Base-by-base conservation (phyloP, 2,113 vertebrate genomes). In the Haemorhous mexicanus region DNA sequence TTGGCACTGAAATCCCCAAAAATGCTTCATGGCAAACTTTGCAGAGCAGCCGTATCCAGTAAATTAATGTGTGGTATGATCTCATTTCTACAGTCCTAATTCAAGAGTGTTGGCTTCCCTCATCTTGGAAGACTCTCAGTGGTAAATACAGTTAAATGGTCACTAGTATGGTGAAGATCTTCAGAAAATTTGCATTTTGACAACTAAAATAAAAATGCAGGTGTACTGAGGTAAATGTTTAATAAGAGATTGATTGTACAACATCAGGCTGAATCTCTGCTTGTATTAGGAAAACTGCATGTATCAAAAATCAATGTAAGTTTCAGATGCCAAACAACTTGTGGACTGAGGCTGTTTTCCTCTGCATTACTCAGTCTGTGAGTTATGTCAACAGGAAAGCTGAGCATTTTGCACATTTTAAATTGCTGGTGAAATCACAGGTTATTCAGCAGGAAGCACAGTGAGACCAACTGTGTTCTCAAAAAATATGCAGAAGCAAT, bases 321-420 rank as follows among this genome's bases (percentile, higher is more conserved):
- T 78, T 86, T 90, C 47, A 41, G 73, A 61, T 17, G 44, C 90
- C 90, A 96, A 70, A 81, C 82, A 94, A 84, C 39, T 90, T 89
- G 90, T 49, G 88, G 64, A 81, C 81, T 70, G 74, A 80, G 79
- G 52, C 83, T 3, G 10, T 92, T 95, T 94, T 88, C 61, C 59
- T 87, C 72, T 72, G 68, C 1, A 0, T 93, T 95, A 95, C 64
- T 87, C 76, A 94, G 68, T 33, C 90, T 61, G 35, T 74, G 88
- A 96, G 61, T 92, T 96, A 96, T 92, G 93, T 84, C 79, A 94
- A 78, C 76, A 95, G 85, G 55, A 96, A 88, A 96, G 85, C 87
- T 68, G 88, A 93, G 44, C 10, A 4, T 94, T 95, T 96, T 90
- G 91, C 83, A 95, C 88, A 61, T 93, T 94, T 91, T 86, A 86